Evolutionary conservation across 2,797 vertebrate species (phyloP).

Genomic region (Loris lydekkerianus): DNA sequence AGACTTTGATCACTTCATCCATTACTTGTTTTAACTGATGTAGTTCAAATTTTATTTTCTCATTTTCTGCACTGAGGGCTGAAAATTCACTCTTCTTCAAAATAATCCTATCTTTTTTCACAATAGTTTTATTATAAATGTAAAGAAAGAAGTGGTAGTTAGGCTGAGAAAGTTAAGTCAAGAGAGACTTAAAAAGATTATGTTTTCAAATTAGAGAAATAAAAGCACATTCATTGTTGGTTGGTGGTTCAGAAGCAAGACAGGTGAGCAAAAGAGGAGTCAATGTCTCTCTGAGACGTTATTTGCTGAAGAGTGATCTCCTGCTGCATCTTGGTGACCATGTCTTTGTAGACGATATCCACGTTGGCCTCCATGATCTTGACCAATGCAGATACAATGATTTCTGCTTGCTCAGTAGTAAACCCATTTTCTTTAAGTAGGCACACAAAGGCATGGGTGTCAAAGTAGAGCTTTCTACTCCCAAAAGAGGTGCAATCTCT

Average conservation of each 20-base stretch:
- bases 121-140: constrained; percentile 73
- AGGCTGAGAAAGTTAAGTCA: neutral
- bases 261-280: too few species aligned
- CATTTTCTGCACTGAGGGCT: constrained; percentile 94
- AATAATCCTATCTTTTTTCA: constrained; percentile 99
- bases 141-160: neutral
- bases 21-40: too few species aligned
- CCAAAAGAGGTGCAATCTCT: constrained; percentile 84
- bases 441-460: constrained; percentile 93
- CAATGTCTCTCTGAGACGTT: constrained; percentile 93
- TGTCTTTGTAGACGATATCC: constrained; percentile 94
- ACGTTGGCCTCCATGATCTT: constrained; percentile 94
- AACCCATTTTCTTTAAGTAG: constrained; percentile 95
- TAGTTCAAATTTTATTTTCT: constrained; percentile 96
- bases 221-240: neutral
- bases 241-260: too few species aligned
- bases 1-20: too few species aligned
- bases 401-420: constrained; percentile 93
- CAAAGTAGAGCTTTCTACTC: constrained; percentile 82
- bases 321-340: constrained; percentile 95
- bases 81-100: constrained; percentile 99
- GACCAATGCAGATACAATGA: constrained; percentile 92
- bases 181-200: neutral
- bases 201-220: neutral
- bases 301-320: constrained; percentile 95